Percentiles rank a stretch among this genome's conserved stretches.
Conservation (phyloP, 2,888 invertebrate genomes). For the Caenorhabditis drosophilae region DNA sequence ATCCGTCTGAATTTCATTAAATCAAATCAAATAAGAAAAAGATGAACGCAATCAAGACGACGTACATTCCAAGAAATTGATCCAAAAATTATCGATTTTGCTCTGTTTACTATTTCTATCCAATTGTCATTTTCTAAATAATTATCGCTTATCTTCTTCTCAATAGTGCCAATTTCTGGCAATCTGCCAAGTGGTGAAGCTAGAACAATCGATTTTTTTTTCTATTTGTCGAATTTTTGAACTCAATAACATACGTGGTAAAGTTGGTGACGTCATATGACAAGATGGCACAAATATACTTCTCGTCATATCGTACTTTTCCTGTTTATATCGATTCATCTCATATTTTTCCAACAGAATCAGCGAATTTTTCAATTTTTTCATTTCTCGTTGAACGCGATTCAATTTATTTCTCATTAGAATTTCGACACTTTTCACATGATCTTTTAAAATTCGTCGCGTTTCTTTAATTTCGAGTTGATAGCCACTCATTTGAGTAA, state of each 20-base stretch:
- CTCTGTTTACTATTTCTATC: slow-evolving; percentile 7
- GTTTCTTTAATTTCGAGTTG: slow-evolving; percentile 29
- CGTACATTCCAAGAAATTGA: slow-evolving; percentile 29
- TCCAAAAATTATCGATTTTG: slow-evolving; percentile 29
- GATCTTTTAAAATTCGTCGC: slow-evolving; percentile 5
- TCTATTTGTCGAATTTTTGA: too few relatives aligned
- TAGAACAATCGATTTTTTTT: too few relatives aligned
- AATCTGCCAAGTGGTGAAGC: too few relatives aligned
- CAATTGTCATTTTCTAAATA: slow-evolving; percentile 3
- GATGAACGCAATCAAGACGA: too few relatives aligned
- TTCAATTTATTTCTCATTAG: slow-evolving; percentile 15
- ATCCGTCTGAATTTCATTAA: slow-evolving; percentile 37
- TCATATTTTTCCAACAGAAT: slow-evolving; percentile 19
- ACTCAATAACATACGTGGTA: too few relatives aligned
- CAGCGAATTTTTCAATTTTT: slow-evolving; percentile 20
- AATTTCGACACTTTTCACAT: slow-evolving; percentile 16
- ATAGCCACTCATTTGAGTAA: slow-evolving; percentile 36
- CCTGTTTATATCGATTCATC: slow-evolving; percentile 14
- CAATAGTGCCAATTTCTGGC: background rate
- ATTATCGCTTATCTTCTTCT: background rate
- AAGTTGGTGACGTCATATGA: slow-evolving; percentile 17
- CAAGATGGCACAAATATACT: slow-evolving; percentile 28
- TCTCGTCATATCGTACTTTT: slow-evolving; percentile 11
- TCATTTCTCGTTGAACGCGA: slow-evolving; percentile 21
- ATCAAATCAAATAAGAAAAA: too few relatives aligned